phyloP scores from a whole-genome alignment of 2,113 vertebrate genomes.

The Falcunculus frontatus region DNA sequence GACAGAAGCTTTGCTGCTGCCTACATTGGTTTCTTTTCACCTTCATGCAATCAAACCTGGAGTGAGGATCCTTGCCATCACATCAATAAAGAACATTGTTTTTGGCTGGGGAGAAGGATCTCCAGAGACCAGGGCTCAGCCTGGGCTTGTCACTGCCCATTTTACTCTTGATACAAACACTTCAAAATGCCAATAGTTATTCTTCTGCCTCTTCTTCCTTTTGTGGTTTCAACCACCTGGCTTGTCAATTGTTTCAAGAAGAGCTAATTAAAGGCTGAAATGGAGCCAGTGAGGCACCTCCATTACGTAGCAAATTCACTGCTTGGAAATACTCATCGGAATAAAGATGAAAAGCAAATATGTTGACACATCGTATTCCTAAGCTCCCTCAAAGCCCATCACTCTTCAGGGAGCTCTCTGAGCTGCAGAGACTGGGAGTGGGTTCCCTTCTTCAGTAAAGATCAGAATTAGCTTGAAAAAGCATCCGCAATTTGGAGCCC shows the following conservation, averaged over 20 bases:
- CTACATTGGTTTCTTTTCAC: neutral
- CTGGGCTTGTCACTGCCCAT: neutral
- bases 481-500: neutral
- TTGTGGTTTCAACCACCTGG: neutral
- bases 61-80: neutral
- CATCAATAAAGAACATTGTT: neutral
- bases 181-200: neutral
- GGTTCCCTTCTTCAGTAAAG: neutral
- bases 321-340: neutral
- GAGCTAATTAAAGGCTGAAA: conserved; percentile 29
- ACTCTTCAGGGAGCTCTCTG: neutral
- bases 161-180: neutral
- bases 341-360: conserved; percentile 6
- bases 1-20: neutral
- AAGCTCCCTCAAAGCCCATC: neutral
- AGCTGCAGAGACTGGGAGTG: neutral
- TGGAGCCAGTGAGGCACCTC: neutral
- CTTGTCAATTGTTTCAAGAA: conserved; percentile 21
- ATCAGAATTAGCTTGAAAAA: neutral
- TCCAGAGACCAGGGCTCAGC: neutral
- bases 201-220: neutral
- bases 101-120: neutral
- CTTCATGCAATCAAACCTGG: neutral
- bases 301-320: neutral
- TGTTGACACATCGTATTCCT: neutral